Percentiles rank a stretch among this genome's conserved stretches.
phyloP scores from a whole-genome alignment of 2,888 invertebrate genomes.

The Horisme vitalbata region DNA sequence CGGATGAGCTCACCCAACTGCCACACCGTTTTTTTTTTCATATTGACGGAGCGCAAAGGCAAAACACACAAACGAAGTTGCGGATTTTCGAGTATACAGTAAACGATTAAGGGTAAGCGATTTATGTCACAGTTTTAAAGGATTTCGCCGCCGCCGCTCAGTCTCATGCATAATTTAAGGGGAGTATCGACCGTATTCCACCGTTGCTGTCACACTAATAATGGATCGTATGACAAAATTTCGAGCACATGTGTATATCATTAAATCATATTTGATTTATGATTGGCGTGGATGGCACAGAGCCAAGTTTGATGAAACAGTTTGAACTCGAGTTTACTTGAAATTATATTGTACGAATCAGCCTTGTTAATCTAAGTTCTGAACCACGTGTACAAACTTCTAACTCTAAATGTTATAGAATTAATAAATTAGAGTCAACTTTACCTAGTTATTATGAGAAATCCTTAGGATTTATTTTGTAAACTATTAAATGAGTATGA shows the following conservation, averaged over 20 bases:
- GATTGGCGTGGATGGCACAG: constrained; percentile 24
- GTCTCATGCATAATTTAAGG: constrained; percentile 55
- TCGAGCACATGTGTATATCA: constrained; percentile 24
- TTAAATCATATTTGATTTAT: constrained; percentile 25
- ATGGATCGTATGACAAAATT: constrained; percentile 27
- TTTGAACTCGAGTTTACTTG: not conserved
- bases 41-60: too few relatives aligned
- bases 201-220: constrained; percentile 42
- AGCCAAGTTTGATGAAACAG: constrained; percentile 20
- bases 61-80: too few relatives aligned
- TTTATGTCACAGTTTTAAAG: constrained; percentile 46
- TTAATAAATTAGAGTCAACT: too few relatives aligned
- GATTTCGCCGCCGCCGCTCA: constrained; percentile 40
- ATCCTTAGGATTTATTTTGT: too few relatives aligned
- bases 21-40: too few relatives aligned
- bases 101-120: constrained; percentile 31
- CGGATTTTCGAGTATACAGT: too few relatives aligned
- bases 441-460: too few relatives aligned
- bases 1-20: too few relatives aligned
- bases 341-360: too few relatives aligned
- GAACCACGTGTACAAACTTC: not conserved
- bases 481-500: too few relatives aligned
- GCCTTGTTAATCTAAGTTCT: too few relatives aligned
- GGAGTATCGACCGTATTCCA: constrained; percentile 44
- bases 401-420: not conserved